A percentile compares a stretch with the other conserved stretches of the same genome.
These are phyloP conservation scores for Acleris cristana DNA, from an alignment of 2,888 invertebrate genomes.

Conservation along the genomic window DNA sequence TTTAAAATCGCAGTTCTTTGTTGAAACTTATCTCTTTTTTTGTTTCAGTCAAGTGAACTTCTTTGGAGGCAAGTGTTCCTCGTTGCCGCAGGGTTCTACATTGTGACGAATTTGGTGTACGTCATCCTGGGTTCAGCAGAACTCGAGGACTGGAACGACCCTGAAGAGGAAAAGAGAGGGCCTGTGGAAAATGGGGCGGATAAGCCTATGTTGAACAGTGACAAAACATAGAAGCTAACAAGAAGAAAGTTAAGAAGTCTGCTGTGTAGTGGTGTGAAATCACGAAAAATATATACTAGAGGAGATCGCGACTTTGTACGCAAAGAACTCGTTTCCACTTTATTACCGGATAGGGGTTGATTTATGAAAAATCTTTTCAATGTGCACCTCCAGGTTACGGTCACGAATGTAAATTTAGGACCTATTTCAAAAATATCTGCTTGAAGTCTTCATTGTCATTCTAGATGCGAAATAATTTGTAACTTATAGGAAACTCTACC, in stretches of 20 bases:
- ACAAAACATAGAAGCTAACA: slow-evolving; percentile 10
- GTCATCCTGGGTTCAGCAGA: slow-evolving; percentile 86
- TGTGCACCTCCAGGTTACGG: too few relatives aligned
- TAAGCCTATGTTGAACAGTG: slow-evolving; percentile 39
- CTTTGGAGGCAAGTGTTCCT: slow-evolving; percentile 91
- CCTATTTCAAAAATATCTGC: too few relatives aligned
- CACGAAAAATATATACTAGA: background rate
- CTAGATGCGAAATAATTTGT: too few relatives aligned
- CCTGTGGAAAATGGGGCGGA: slow-evolving; percentile 26
- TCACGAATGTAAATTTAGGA: too few relatives aligned
- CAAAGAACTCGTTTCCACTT: too few relatives aligned
- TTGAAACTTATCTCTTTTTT: background rate
- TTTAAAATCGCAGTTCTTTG: too few relatives aligned
- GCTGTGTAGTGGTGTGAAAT: background rate
- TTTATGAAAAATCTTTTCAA: too few relatives aligned
- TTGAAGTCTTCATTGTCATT: too few relatives aligned
- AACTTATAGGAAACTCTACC: too few relatives aligned
- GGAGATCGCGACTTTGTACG: too few relatives aligned
- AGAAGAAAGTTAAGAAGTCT: slow-evolving; percentile 12
- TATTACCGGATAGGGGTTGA: too few relatives aligned
- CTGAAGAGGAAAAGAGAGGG: slow-evolving; percentile 42
- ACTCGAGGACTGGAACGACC: slow-evolving; percentile 89
- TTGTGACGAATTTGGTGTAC: slow-evolving; percentile 86
- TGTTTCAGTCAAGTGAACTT: slow-evolving; percentile 80
- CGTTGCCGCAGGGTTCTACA: slow-evolving; percentile 86